Evolutionary conservation across 2,888 invertebrate species (phyloP), one percentile per base, ranked within the genome.

Genomic region (Athalia circularis): DNA sequence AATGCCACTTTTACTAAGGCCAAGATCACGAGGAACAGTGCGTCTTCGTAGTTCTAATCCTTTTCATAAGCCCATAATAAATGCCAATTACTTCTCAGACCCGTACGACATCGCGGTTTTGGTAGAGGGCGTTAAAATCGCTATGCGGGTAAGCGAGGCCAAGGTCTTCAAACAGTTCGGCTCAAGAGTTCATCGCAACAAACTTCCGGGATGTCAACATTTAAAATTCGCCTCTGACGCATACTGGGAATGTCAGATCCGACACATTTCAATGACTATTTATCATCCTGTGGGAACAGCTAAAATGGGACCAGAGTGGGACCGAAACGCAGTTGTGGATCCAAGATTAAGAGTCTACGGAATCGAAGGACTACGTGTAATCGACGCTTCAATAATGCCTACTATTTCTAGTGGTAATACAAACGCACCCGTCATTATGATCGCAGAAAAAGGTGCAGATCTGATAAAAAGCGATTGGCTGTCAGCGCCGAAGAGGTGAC

Each of bases 341-440:
- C 94, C 96, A 0, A 92, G 94, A 80, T 89, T 97, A 64, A 92
- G 93, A 65, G 96, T 97, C 0, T 94, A 96, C 83, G 97, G 97
- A 1, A 91, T 97, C 0, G 91, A 93, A 77, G 95, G 96, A 9
- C 91, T 97, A 47, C 92, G 97, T 81, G 96, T 97, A 15, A 94
- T 97, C 83, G 97, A 97, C 87, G 96, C 96, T 50, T 96, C 96
- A 85, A 94, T 97, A 83, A 97, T 97, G 96, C 97, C 97, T 0
- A 95, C 95, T 1, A 96, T 97, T 83, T 95, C 94, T 48, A 96
- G 96, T 86, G 97, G 97, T 6, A 97, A 97, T 87, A 97, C 97
- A 0, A 97, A 97, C 89, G 97, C 97, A 0, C 96, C 97, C 0
- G 94, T 95, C n/a, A 96, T 97, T 72, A 97, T 97, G 97, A 96